These are phyloP conservation scores for Drosophila koepferae DNA, from an alignment of 2,888 invertebrate genomes.

Conservation along the genomic window DNA sequence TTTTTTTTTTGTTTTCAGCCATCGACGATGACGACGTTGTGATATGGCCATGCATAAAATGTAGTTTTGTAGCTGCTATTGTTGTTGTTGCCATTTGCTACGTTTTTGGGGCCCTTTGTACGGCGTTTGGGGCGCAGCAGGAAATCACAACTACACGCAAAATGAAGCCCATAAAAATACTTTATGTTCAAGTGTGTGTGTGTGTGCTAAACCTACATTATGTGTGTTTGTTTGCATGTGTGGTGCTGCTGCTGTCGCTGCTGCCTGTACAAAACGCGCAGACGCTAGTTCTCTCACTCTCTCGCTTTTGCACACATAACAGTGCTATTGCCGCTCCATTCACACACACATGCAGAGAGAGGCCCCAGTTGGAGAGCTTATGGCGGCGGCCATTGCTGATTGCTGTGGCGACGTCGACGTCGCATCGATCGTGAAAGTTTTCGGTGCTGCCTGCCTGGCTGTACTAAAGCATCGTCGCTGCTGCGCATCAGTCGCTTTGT, in stretches of 20 bases:
- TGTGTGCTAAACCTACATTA: slow-evolving; percentile 19
- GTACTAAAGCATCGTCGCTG: slow-evolving; percentile 60
- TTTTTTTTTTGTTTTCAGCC: slow-evolving; percentile 39
- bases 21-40: slow-evolving; percentile 62
- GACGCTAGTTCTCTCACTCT: slow-evolving; percentile 42
- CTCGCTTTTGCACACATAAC: slow-evolving; percentile 29
- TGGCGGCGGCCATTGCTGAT: slow-evolving; percentile 60
- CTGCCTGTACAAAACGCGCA: slow-evolving; percentile 44
- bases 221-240: slow-evolving; percentile 18
- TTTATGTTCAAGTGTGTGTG: slow-evolving; percentile 8
- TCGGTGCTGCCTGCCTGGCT: slow-evolving; percentile 58
- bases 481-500: slow-evolving; percentile 75
- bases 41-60: slow-evolving; percentile 64
- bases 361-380: slow-evolving; percentile 38
- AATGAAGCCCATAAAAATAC: slow-evolving; percentile 53
- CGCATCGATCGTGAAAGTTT: slow-evolving; percentile 73
- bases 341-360: slow-evolving; percentile 27
- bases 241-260: slow-evolving; percentile 15
- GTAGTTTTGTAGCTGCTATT: slow-evolving; percentile 68
- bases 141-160: slow-evolving; percentile 69
- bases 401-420: slow-evolving; percentile 44
- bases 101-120: slow-evolving; percentile 53
- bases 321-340: slow-evolving; percentile 21
- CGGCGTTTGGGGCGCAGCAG: slow-evolving; percentile 74
- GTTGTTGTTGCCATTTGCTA: slow-evolving; percentile 37